Evolutionary conservation across 1,140 invertebrate species (phyloP).

Genomic region (Micrasema longulum): DNA sequence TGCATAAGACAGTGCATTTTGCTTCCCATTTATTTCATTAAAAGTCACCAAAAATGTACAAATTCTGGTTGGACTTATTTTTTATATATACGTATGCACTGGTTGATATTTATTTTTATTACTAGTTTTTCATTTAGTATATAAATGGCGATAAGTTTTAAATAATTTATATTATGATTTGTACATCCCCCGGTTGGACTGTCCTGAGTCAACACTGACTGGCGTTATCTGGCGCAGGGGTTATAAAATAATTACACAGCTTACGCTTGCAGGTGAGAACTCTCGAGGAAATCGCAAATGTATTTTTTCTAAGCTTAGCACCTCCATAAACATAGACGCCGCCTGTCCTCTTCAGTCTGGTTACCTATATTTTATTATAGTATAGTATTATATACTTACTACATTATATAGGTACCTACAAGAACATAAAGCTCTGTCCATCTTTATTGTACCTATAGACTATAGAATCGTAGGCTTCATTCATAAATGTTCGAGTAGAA

Average conservation of each 20-base stretch:
- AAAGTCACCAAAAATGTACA: too few relatives aligned
- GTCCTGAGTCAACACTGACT: background rate
- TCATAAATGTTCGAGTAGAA: background rate
- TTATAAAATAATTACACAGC: constrained; percentile 29
- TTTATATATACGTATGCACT: too few relatives aligned
- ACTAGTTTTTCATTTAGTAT: too few relatives aligned
- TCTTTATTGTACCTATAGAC: constrained; percentile 3
- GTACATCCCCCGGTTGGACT: background rate
- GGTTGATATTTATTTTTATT: too few relatives aligned
- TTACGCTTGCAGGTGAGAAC: constrained; percentile 37
- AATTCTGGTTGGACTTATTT: too few relatives aligned
- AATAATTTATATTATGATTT: too few relatives aligned
- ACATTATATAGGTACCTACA: too few relatives aligned
- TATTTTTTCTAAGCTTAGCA: constrained; percentile 1
- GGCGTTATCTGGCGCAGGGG: constrained; percentile 16
- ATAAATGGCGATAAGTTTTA: too few relatives aligned
- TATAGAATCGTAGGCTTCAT: background rate
- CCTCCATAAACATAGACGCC: constrained; percentile 33
- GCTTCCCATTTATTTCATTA: too few relatives aligned
- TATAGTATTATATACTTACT: too few relatives aligned
- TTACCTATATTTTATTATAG: background rate
- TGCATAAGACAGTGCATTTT: too few relatives aligned
- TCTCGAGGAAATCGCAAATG: constrained; percentile 21
- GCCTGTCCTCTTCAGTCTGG: constrained; percentile 17
- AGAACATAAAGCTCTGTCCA: background rate